Base-by-base conservation (phyloP, 2,888 invertebrate genomes). In the Agonopterix heracliana region DNA sequence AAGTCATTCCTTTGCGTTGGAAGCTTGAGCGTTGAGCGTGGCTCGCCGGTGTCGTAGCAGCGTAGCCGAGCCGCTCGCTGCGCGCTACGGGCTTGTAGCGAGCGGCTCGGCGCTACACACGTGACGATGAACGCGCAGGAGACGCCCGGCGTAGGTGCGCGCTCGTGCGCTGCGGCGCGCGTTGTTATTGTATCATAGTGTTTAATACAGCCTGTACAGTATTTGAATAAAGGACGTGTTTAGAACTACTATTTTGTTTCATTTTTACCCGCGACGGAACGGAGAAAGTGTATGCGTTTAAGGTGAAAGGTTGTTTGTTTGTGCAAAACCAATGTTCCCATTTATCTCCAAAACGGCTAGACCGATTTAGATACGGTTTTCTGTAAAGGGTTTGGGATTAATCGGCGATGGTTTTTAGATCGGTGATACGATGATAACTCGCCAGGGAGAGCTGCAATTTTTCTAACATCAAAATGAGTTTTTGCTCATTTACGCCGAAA, bases 211-310 rank as follows among this genome's bases (percentile, higher is more conserved):
- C 78, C 79, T 83, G 84, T 83, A 82, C 84, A 84, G 84, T 85
- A 85, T 83, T 83, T 81, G 71, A 85, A 74, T 83, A 83, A 83
- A 82, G 81, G 84, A 83, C 80, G 81, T 83, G 83, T 84, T 83
- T 84, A 79, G 69, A 77, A 66, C 65, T 51, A 52, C 49, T 59
- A 14, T 54, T 59, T 63, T 4, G 55, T 58, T 57, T 53, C 12
- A 45, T 34, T 49, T 40, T 34, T 3, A 35, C 35, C 5, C n/a
- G n/a, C n/a, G n/a, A n/a, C n/a, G n/a, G n/a, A n/a, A n/a, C n/a
- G n/a, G n/a, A n/a, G n/a, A n/a, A n/a, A n/a, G n/a, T n/a, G n/a
- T n/a, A n/a, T n/a, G n/a, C n/a, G n/a, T n/a, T n/a, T n/a, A n/a
- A n/a, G n/a, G n/a, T n/a, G n/a, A n/a, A n/a, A n/a, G n/a, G n/a